Percentiles rank a stretch among this genome's conserved stretches.
Conservation (phyloP, 2,888 invertebrate species). For the Mimumesa dahlbomi region DNA sequence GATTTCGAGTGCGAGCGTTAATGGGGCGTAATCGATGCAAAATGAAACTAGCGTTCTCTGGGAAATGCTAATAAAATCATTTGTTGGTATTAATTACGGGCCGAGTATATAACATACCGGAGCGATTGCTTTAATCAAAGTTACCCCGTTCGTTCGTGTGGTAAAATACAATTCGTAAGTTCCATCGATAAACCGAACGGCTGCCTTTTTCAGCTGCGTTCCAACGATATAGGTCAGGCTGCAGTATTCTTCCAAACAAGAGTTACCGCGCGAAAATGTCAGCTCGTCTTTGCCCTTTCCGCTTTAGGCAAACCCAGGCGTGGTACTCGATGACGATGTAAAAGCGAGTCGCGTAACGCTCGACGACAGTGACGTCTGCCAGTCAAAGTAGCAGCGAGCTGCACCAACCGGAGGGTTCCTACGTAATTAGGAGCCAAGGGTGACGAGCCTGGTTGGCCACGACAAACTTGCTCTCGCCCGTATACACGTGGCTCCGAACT, state of each 20-base stretch:
- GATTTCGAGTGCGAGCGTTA: no score
- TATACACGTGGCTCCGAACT: slow-evolving; percentile 1
- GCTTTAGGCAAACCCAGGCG: background rate
- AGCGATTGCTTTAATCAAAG: no score
- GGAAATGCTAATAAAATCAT: no score
- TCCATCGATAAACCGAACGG: no score
- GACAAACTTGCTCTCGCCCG: slow-evolving; percentile 16
- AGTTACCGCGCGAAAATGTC: slow-evolving; percentile 21
- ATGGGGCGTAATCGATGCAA: no score
- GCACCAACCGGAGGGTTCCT: slow-evolving; percentile 35
- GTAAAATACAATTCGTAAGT: no score
- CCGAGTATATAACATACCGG: no score
- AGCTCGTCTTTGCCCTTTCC: background rate
- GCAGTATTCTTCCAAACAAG: slow-evolving; percentile 5
- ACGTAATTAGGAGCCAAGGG: slow-evolving; percentile 44
- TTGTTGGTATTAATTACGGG: no score
- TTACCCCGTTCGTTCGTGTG: no score
- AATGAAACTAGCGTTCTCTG: no score
- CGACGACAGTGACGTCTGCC: slow-evolving; percentile 23
- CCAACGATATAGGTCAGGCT: slow-evolving; percentile 8
- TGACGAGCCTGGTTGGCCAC: slow-evolving; percentile 15
- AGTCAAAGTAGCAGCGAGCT: slow-evolving; percentile 45
- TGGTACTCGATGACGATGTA: slow-evolving; percentile 38
- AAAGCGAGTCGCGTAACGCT: slow-evolving; percentile 21
- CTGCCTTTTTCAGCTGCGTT: background rate